Percentiles rank a stretch among this genome's conserved stretches.
Conservation (phyloP, 1,140 invertebrate genomes). For the Lepidostoma basale region DNA sequence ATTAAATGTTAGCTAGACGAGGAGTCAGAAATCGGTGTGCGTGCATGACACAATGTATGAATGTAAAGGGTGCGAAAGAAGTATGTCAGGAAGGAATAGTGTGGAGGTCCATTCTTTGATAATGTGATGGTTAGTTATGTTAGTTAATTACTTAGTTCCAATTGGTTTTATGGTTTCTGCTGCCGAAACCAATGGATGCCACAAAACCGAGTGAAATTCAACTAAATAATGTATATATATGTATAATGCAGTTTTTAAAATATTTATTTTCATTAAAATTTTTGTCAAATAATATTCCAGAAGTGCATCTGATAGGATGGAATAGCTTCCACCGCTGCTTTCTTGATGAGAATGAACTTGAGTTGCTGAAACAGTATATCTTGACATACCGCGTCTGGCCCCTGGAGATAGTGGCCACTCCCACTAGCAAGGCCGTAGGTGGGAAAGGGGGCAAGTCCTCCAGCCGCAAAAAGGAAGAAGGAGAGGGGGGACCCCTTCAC, state of each 20-base stretch:
- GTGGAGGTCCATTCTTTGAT: no score
- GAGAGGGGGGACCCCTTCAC: background rate
- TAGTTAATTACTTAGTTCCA: background rate
- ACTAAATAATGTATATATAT: background rate
- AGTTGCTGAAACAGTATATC: constrained; percentile 12
- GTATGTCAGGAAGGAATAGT: no score
- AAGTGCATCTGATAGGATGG: constrained; percentile 4
- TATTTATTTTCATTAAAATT: background rate
- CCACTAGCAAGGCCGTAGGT: no score
- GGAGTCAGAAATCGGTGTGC: no score
- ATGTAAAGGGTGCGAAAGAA: no score
- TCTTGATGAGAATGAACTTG: constrained; percentile 8
- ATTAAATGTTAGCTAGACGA: no score
- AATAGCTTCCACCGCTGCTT: constrained; percentile 19
- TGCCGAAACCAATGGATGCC: background rate
- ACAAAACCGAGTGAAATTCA: no score
- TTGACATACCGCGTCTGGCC: background rate
- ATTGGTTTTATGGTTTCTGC: background rate
- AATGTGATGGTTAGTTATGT: no score
- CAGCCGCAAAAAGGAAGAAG: background rate
- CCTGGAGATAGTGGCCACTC: background rate
- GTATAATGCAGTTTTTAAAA: background rate
- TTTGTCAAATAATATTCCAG: background rate
- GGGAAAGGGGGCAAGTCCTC: background rate
- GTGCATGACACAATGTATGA: no score